Conservation (phyloP, 2,888 invertebrate species). For the Hydrotaea cyrtoneurina region DNA sequence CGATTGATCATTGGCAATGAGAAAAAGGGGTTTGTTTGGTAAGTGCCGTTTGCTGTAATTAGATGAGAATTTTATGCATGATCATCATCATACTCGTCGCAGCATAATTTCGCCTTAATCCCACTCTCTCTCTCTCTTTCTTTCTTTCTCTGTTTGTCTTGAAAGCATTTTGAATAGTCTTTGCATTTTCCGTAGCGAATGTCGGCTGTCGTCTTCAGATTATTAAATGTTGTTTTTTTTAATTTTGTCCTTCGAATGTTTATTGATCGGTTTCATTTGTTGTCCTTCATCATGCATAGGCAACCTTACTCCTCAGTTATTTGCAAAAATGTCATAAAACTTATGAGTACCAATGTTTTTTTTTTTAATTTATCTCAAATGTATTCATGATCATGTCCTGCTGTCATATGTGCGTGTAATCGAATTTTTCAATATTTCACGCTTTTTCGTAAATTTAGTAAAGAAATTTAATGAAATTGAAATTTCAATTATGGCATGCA, state of each 20-base stretch:
- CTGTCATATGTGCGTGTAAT: neutral
- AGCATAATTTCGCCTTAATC: neutral
- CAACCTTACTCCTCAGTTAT: conserved; percentile 19
- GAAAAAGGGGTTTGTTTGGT: conserved; percentile 33
- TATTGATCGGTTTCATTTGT: neutral
- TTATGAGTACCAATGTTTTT: neutral
- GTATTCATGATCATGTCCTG: conserved; percentile 40
- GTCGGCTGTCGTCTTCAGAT: conserved; percentile 36
- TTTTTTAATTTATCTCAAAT: neutral
- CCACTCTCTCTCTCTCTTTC: too few species aligned
- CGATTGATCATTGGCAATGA: neutral
- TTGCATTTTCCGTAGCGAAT: conserved; percentile 52
- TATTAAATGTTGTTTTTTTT: conserved; percentile 32
- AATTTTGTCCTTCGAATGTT: conserved; percentile 6
- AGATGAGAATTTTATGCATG: conserved; percentile 59
- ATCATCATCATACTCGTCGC: conserved; percentile 39
- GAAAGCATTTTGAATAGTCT: neutral
- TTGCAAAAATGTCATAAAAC: conserved; percentile 7
- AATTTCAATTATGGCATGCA: neutral
- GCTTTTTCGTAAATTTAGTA: neutral
- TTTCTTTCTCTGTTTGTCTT: too few species aligned
- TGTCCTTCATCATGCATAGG: neutral
- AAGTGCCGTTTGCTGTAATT: conserved; percentile 40
- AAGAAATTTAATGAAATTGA: neutral
- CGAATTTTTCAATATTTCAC: conserved; percentile 22